Conservation (phyloP, 1,140 invertebrate species). For the Drosophila ananassae region DNA sequence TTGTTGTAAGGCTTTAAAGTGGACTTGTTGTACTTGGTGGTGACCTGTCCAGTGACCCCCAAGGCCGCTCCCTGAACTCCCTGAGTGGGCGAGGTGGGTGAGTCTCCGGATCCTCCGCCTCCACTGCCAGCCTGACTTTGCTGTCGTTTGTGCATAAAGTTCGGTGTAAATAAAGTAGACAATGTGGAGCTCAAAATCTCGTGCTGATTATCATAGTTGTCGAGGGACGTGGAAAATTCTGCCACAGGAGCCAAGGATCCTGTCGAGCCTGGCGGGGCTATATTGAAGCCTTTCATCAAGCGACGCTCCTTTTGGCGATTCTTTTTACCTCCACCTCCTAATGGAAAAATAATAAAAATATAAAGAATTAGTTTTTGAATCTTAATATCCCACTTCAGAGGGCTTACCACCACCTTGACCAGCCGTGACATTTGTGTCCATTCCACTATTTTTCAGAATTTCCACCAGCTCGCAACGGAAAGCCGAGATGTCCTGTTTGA, state of each 20-base stretch:
- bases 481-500: conserved; percentile 98
- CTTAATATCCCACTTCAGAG: background rate
- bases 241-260: conserved; percentile 89
- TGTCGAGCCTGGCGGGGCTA: conserved; percentile 88
- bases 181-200: conserved; percentile 77
- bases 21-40: conserved; percentile 81
- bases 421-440: conserved; percentile 93
- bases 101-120: conserved; percentile 46
- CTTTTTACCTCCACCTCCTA: conserved; percentile 95
- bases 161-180: conserved; percentile 83
- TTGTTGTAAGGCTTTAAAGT: conserved; percentile 85
- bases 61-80: conserved; percentile 15
- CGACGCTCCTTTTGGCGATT: conserved; percentile 96
- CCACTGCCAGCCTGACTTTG: conserved; percentile 48
- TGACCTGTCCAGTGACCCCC: conserved; percentile 24
- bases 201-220: conserved; percentile 85
- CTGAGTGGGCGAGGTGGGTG: conserved; percentile 58
- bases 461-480: conserved; percentile 98
- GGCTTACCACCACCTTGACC: conserved; percentile 84
- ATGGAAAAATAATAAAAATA: conserved; percentile 22
- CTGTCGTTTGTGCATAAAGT: conserved; percentile 77
- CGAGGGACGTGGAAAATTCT: conserved; percentile 89
- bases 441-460: conserved; percentile 96
- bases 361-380: background rate
- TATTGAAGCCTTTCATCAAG: conserved; percentile 97